Percentiles rank a stretch among this genome's conserved stretches.
phyloP scores from a whole-genome alignment of 2,888 invertebrate genomes.

The Lutraria lutraria region DNA sequence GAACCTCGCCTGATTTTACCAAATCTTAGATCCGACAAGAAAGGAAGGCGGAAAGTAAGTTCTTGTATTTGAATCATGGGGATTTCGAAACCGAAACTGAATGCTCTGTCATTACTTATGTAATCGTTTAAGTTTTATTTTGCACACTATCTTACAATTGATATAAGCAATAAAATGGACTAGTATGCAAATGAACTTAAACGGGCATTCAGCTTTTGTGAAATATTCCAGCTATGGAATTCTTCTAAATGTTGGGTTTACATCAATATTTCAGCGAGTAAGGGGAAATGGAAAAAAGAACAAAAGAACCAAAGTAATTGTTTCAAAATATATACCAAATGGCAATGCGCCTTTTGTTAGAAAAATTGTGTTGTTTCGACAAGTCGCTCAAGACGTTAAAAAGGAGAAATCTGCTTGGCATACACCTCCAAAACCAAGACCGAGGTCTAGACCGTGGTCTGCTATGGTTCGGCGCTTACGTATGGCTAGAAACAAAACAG shows the following conservation, averaged over 20 bases:
- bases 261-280: slow-evolving; percentile 20
- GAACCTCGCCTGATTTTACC: slow-evolving; percentile 68
- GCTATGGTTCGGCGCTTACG: slow-evolving; percentile 52
- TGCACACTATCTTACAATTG: neutral
- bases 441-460: slow-evolving; percentile 63
- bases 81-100: slow-evolving; percentile 23
- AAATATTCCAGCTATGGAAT: neutral
- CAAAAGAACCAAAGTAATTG: slow-evolving; percentile 55
- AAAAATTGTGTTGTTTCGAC: slow-evolving; percentile 59
- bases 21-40: slow-evolving; percentile 62
- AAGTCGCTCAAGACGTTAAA: slow-evolving; percentile 15
- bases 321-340: slow-evolving; percentile 61
- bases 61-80: slow-evolving; percentile 26
- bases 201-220: slow-evolving; percentile 9
- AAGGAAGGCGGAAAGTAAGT: slow-evolving; percentile 65
- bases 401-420: slow-evolving; percentile 48
- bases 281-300: slow-evolving; percentile 24
- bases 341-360: slow-evolving; percentile 58
- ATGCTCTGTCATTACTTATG: slow-evolving; percentile 40
- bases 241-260: neutral
- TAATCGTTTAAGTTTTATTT: neutral
- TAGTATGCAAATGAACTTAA: neutral
- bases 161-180: neutral
- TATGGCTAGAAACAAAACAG: slow-evolving; percentile 44
- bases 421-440: slow-evolving; percentile 44